Evolutionary conservation across 2,113 vertebrate species (phyloP).

Genomic region (Tupaia tana): DNA sequence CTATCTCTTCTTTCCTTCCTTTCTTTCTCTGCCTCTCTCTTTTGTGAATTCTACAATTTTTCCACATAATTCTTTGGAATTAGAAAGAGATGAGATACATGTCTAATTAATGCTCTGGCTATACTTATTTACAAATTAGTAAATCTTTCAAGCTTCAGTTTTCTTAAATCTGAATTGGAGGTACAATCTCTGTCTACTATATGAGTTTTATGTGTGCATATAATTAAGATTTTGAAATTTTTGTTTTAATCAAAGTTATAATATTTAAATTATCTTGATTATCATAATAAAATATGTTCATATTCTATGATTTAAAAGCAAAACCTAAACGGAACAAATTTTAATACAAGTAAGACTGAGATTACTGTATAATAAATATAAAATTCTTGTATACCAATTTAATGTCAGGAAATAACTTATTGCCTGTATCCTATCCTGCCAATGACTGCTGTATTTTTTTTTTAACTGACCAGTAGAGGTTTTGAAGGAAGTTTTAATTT

Average conservation of each 20-base stretch:
- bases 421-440: neutral
- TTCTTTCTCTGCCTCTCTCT: neutral
- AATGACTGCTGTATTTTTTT: neutral
- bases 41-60: neutral
- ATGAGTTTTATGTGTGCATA: neutral
- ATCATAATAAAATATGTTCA: neutral
- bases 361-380: neutral
- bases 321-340: neutral
- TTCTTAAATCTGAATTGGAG: neutral
- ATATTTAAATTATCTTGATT: neutral
- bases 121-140: neutral
- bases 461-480: neutral
- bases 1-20: neutral
- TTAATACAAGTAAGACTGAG: neutral
- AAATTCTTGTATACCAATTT: neutral
- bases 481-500: neutral
- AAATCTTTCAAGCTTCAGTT: neutral
- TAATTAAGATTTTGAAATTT: neutral
- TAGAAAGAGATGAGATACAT: neutral
- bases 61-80: neutral
- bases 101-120: neutral
- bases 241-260: neutral
- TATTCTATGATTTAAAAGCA: neutral
- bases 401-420: neutral
- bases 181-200: neutral